phyloP scores from a whole-genome alignment of 35 echinoderm and acorn worm genomes.

The Chiridota heheva region DNA sequence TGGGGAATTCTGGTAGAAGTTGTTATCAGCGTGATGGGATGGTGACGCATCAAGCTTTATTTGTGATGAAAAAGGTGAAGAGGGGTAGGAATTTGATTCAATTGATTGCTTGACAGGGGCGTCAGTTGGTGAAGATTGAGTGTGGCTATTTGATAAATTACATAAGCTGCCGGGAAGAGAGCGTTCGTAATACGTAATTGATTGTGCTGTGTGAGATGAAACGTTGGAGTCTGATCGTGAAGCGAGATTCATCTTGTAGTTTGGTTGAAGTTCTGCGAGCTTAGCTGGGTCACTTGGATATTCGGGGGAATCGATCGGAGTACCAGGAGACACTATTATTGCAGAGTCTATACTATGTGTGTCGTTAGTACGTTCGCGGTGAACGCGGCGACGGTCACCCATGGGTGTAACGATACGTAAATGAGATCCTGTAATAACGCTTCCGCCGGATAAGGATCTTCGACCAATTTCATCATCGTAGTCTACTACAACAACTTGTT shows the following conservation, averaged over 20 bases:
- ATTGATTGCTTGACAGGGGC: background rate
- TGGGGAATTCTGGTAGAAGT: slow-evolving; percentile 22
- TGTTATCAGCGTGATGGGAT: slow-evolving; percentile 38
- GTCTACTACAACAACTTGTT: slow-evolving; percentile 35
- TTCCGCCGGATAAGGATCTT: slow-evolving; percentile 33
- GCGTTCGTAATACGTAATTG: slow-evolving; percentile 41
- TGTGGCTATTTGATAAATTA: background rate
- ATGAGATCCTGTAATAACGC: slow-evolving; percentile 18
- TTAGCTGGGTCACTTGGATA: slow-evolving; percentile 38
- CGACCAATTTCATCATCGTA: slow-evolving; percentile 9
- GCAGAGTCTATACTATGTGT: slow-evolving; percentile 7
- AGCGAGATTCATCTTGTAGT: slow-evolving; percentile 11
- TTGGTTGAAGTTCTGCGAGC: slow-evolving; percentile 19
- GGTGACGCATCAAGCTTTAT: slow-evolving; percentile 14
- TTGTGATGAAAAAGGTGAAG: too few species aligned
- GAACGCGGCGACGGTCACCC: background rate
- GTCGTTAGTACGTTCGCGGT: slow-evolving; percentile 15
- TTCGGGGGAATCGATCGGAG: background rate
- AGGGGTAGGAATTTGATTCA: background rate
- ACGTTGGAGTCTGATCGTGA: slow-evolving; percentile 33
- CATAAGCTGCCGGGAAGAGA: slow-evolving; percentile 18
- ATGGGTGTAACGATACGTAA: background rate
- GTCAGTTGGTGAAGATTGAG: background rate
- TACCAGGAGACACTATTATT: background rate
- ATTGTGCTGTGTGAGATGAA: background rate